These are phyloP conservation scores for Cordilura impudica DNA, from an alignment of 2,888 invertebrate species.

Conservation along the genomic window DNA sequence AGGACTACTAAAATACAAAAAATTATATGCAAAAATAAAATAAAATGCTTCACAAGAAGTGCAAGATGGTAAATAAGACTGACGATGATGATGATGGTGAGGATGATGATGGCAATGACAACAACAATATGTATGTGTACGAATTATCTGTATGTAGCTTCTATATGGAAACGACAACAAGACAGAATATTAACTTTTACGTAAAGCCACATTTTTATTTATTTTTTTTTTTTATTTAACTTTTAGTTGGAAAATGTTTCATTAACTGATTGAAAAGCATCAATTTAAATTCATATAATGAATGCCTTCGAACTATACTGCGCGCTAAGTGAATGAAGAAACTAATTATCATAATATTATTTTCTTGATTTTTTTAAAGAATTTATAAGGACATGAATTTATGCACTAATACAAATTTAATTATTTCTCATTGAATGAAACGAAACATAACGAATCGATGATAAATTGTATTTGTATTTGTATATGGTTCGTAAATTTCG, in stretches of 20 bases:
- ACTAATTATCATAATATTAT: too few species aligned
- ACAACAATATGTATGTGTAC: background rate
- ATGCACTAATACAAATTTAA: too few species aligned
- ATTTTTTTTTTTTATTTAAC: conserved; percentile 4
- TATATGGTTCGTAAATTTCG: too few species aligned
- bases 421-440: too few species aligned
- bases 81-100: conserved; percentile 32
- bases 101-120: background rate
- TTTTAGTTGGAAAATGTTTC: conserved; percentile 47
- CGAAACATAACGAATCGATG: too few species aligned
- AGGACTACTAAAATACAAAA: conserved; percentile 46
- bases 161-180: background rate
- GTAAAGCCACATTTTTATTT: conserved; percentile 26
- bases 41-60: conserved; percentile 59
- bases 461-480: too few species aligned
- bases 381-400: too few species aligned
- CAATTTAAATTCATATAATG: conserved; percentile 38
- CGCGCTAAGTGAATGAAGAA: background rate
- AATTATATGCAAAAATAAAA: conserved; percentile 44
- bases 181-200: conserved; percentile 37
- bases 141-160: background rate
- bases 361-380: too few species aligned
- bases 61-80: conserved; percentile 40
- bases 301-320: background rate
- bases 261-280: conserved; percentile 51